Conservation (phyloP, 2,113 vertebrate genomes). For the Furnarius figulus region DNA sequence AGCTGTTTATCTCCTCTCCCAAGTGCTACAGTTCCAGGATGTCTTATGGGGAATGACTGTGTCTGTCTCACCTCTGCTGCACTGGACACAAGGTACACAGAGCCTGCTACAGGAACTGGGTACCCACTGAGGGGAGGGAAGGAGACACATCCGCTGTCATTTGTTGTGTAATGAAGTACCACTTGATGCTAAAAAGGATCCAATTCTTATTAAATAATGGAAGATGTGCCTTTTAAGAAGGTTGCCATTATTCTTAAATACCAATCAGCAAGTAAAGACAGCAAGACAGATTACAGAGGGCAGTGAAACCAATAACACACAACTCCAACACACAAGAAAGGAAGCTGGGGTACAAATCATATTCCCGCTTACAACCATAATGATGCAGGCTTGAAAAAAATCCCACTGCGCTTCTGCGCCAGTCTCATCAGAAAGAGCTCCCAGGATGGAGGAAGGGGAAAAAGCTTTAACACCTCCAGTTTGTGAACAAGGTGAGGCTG, state of each 20-base stretch:
- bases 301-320: slow-evolving; percentile 9
- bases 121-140: fast-evolving
- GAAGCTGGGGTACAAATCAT: background rate
- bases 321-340: background rate
- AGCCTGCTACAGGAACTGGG: background rate
- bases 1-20: background rate
- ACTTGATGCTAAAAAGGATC: background rate
- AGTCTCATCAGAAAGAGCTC: slow-evolving; percentile 4
- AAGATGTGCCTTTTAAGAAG: background rate
- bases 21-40: background rate
- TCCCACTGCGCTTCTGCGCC: background rate
- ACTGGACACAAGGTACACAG: background rate
- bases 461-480: background rate
- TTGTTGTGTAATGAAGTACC: background rate
- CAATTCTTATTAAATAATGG: background rate
- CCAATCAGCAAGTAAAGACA: slow-evolving; percentile 19
- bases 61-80: background rate
- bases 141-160: background rate
- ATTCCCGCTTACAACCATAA: background rate
- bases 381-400: slow-evolving; percentile 15
- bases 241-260: background rate
- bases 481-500: background rate
- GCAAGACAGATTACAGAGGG: slow-evolving; percentile 12
- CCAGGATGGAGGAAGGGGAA: background rate
- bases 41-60: background rate